Base-by-base conservation (phyloP, 1,140 invertebrate species). In the Sycobia sp. region DNA sequence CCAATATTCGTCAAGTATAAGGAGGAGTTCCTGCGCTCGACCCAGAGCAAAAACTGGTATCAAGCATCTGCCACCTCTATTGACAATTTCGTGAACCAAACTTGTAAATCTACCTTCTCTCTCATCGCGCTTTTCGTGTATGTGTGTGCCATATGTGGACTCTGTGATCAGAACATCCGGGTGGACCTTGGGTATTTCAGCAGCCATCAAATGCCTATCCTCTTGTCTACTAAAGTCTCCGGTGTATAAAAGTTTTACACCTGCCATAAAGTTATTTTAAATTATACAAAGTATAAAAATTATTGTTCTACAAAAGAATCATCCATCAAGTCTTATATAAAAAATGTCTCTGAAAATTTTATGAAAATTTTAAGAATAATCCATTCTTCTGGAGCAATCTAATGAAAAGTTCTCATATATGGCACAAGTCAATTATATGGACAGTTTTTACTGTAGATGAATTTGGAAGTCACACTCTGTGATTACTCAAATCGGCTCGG, bases 1-100 rank as follows among this genome's bases (percentile, higher is more conserved):
- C 98, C 98, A 99, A 83, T 95, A 99, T 79, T 99, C 97, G 82
- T 99, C 97, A 86, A 98, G 82, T 74, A 99, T 99, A 3, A 99
- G 84, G 1, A 99, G 82, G 14, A 99, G 81, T 81, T 99, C 97
- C 81, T 99, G 97, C 5, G 98, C 98, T 71, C 97, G 85, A 1
- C 98, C 98, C 10, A 99, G 83, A 20, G 98, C 98, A 86, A 99
- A 99, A 9, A 98, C 97, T 2, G 98, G 98, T 69, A 99, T 99
- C 1, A 99, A 85, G 78, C 97, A 99, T 43, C 97, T 86, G 4
- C 98, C 98, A 20, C 97, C 98, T 67, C 97, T 86, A 69, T 86
- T 89, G 1, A 99, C 97, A 71, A 98, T 99, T 73, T 99, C 96
- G 74, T 97, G 91, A 32, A 99, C 94, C 25, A 98, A 86, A 69